Base-by-base conservation (phyloP, 2,113 vertebrate species). In the Dasyurus viverrinus region DNA sequence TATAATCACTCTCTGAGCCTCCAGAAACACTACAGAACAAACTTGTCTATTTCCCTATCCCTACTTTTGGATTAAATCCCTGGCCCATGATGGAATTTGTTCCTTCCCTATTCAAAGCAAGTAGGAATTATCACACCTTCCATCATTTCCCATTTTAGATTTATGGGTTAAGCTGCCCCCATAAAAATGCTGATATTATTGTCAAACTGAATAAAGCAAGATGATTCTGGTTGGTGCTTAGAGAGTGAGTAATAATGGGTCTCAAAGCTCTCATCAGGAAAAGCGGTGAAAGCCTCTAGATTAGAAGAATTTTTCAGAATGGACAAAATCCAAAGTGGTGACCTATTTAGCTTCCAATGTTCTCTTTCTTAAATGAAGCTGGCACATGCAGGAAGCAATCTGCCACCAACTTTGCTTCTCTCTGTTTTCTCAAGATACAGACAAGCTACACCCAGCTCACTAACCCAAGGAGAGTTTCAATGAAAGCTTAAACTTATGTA, bases 241-340 rank as follows among this genome's bases (percentile, higher is more conserved):
- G 24, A 53, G 54, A 92, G 25, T 23, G 94, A 90, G 95, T 46
- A 91, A 91, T 76, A 52, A 3, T 46, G 24, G 2, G 55, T 50
- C 60, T 12, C 2, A 89, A n/a, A 50, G 92, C 53, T 25, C 48
- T 1, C 47, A 53, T 3, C n/a, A 55, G 24, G 94, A 92, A 22
- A 50, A 14, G 90, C 46, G 54, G 89, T 91, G 90, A 52, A 54
- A 1, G 60, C 76, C 30, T 92, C 89, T 91, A 16, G 53, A 89
- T 16, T 68, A 92, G 93, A 94, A 89, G 42, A 93, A 93, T 27
- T 90, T 22, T 93, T 30, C 0, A 6, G 93, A 42, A 30, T 90
- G 60, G 68, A 96, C 48, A 91, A 90, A 76, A 94, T 92, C 90
- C 95, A 92, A 95, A 48, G 24, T 9, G 89, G 90, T 25, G 89